Evolutionary conservation across 2,888 invertebrate species (phyloP).

Genomic region (Chrysolina haemoptera): DNA sequence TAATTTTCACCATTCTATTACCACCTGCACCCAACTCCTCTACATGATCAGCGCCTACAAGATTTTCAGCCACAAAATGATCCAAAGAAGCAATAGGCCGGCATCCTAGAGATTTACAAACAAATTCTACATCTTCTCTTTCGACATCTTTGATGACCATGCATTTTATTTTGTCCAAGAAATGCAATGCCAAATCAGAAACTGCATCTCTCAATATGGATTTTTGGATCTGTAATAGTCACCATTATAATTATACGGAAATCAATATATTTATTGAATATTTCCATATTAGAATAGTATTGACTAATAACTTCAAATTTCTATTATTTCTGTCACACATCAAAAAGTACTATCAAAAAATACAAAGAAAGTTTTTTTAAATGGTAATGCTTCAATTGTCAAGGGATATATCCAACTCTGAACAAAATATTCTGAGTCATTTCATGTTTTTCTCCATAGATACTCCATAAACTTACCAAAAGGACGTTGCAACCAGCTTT

Average conservation of each 20-base stretch:
- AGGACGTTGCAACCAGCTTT: constrained; percentile 98
- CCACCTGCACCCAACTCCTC: constrained; percentile 93
- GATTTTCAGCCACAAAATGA: constrained; percentile 94
- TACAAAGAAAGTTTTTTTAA: too few species aligned
- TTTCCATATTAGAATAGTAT: too few species aligned
- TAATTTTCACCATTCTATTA: constrained; percentile 88
- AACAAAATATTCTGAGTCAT: too few species aligned
- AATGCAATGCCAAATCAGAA: constrained; percentile 97
- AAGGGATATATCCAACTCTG: too few species aligned
- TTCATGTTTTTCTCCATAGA: too few species aligned
- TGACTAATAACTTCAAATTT: too few species aligned
- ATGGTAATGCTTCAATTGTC: too few species aligned
- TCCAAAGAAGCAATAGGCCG: constrained; percentile 98
- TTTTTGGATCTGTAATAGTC: constrained; percentile 72
- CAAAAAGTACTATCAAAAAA: too few species aligned
- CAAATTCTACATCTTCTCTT: constrained; percentile 97
- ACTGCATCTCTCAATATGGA: constrained; percentile 93
- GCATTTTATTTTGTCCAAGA: constrained; percentile 98
- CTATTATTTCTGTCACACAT: too few species aligned
- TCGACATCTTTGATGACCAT: constrained; percentile 99
- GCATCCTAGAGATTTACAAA: constrained; percentile 95
- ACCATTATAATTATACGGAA: not conserved
- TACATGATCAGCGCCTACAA: constrained; percentile 93
- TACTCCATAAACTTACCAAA: constrained; percentile 81
- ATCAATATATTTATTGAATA: not conserved